These are phyloP conservation scores for Dicyrtomina minuta DNA, from an alignment of 2,888 invertebrate species.

Conservation along the genomic window DNA sequence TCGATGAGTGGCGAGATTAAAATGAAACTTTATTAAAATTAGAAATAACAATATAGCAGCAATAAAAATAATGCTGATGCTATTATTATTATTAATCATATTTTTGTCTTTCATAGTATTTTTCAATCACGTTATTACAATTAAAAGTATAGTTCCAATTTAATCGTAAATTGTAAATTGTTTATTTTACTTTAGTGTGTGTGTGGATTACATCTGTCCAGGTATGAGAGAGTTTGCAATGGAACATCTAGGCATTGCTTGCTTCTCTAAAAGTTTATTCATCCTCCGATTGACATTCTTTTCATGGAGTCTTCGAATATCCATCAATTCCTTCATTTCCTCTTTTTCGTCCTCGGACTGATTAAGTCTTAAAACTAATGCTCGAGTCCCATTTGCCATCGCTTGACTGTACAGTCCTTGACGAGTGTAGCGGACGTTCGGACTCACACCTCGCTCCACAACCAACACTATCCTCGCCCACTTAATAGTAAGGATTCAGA, in stretches of 20 bases:
- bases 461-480: conserved; percentile 98
- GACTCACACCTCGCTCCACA: conserved; percentile 93
- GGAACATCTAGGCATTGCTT: conserved; percentile 13
- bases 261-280: conserved; percentile 53
- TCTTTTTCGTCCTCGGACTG: conserved; percentile 90
- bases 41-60: too few relatives aligned
- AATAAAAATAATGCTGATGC: too few relatives aligned
- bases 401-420: conserved; percentile 91
- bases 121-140: too few relatives aligned
- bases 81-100: too few relatives aligned
- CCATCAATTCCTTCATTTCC: conserved; percentile 89
- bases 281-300: conserved; percentile 72
- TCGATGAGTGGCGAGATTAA: too few relatives aligned
- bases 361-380: conserved; percentile 81
- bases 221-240: conserved; percentile 25
- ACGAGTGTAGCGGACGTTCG: conserved; percentile 79
- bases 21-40: too few relatives aligned
- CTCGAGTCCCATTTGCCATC: conserved; percentile 83
- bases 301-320: conserved; percentile 84
- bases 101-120: too few relatives aligned
- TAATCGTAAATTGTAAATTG: too few relatives aligned
- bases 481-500: conserved; percentile 64
- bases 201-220: conserved; percentile 1
- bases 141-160: too few relatives aligned
- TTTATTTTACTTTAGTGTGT: too few relatives aligned